phyloP scores from a whole-genome alignment of 2,888 invertebrate species.

The Pimpla rufipes region DNA sequence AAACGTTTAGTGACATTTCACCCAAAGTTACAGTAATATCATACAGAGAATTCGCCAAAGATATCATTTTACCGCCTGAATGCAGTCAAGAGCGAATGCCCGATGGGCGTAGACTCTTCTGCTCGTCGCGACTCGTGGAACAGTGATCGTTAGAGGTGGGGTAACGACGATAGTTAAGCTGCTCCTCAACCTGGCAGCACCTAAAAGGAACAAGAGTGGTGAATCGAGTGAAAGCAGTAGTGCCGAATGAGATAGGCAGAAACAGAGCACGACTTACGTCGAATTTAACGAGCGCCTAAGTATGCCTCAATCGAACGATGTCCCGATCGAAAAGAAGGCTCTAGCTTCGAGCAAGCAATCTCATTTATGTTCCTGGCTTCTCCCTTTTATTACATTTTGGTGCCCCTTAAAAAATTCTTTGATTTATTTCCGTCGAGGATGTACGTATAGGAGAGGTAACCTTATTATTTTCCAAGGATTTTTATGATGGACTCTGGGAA shows the following conservation, averaged over 20 bases:
- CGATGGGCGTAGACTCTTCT: not conserved
- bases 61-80: constrained; percentile 8
- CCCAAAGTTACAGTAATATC: constrained; percentile 13
- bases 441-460: not conserved
- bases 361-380: not conserved
- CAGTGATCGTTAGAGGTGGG: constrained; percentile 44
- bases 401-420: constrained; percentile 4
- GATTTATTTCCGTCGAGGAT: constrained; percentile 3
- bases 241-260: constrained; percentile 11
- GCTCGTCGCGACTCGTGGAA: constrained; percentile 8
- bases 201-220: constrained; percentile 16
- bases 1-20: not conserved
- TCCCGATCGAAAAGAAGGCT: constrained; percentile 19
- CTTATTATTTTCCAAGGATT: not conserved
- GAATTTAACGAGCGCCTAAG: constrained; percentile 51
- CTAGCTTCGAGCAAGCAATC: not conserved
- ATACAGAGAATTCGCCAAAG: not conserved
- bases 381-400: not conserved
- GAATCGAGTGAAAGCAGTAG: not conserved
- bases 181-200: constrained; percentile 27
- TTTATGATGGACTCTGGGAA: not conserved
- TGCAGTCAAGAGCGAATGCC: constrained; percentile 18
- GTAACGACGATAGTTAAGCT: constrained; percentile 52
- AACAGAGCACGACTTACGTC: constrained; percentile 8
- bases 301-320: constrained; percentile 2